Base-by-base conservation (phyloP, 2,888 invertebrate species). In the Adelognathus sp. region DNA sequence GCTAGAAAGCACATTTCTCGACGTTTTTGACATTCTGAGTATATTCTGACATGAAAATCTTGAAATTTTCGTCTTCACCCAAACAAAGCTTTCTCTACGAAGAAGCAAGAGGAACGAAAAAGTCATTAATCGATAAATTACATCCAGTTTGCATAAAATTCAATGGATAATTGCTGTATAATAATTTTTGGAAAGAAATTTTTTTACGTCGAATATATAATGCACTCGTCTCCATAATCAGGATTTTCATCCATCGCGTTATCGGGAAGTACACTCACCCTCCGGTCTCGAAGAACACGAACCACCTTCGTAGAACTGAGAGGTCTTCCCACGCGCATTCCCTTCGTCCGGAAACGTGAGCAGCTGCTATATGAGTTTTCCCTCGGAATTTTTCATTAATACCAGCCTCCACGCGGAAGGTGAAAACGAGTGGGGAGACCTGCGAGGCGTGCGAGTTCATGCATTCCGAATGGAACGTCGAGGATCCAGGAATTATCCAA, bases 341-440 rank as follows among this genome's bases (percentile, higher is more conserved):
- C 52, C 11, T 7, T 46, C 16, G 5, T 7, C n/a, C 27, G 6
- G 7, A 36, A 61, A 56, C 33, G 56, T 58, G 69, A 46, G 79
- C 58, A 31, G 61, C 56, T 39, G 11, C 24, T 70, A 82, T 79
- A 86, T 83, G 82, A 86, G 80, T 63, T 78, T 44, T 80, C 67
- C 63, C 82, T 72, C 21, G 86, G 86, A 83, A 86, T 86, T 86
- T 83, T 72, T 72, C 71, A 79, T 71, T 75, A 76, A 84, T n/a
- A n/a, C n/a, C n/a, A n/a, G n/a, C n/a, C 46, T 58, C 52, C 33
- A 39, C 16, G 27, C n/a, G 21, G 29, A 29, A 14, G 2, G 54
- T 29, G 29, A 64, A 64, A 58, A 29, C 7, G 7, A 46, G 3
- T 31, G 31, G 21, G 21, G 31, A 52, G 70, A n/a, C 6, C 14